Conservation (phyloP, 2,113 vertebrate species). For the Polypterus bichir region DNA sequence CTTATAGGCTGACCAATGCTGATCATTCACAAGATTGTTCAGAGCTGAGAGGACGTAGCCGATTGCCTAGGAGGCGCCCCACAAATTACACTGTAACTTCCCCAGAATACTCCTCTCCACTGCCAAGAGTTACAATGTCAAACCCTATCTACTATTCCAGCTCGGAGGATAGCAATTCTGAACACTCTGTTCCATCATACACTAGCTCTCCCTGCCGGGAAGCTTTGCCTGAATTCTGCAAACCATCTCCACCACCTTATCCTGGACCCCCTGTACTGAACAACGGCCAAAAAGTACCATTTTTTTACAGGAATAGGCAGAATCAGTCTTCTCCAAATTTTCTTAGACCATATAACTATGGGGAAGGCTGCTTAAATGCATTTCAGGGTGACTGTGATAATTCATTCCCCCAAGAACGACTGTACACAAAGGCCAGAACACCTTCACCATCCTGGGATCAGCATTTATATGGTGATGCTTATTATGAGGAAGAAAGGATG, state of each 20-base stretch:
- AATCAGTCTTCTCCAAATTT: constrained; percentile 27
- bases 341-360: neutral
- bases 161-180: constrained; percentile 70
- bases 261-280: constrained; percentile 34
- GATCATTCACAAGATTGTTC: constrained; percentile 36
- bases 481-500: constrained; percentile 27
- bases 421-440: too few relatives aligned
- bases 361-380: constrained; percentile 4
- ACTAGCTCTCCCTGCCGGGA: constrained; percentile 45
- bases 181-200: constrained; percentile 60
- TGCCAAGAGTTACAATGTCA: constrained; percentile 15
- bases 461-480: constrained; percentile 21
- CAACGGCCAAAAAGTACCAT: constrained; percentile 24
- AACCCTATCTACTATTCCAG: constrained; percentile 50
- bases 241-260: constrained; percentile 51
- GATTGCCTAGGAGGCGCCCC: constrained; percentile 45
- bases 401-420: too few relatives aligned
- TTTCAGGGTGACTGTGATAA: too few relatives aligned
- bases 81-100: constrained; percentile 49
- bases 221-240: constrained; percentile 30
- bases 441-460: constrained; percentile 15
- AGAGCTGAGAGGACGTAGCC: constrained; percentile 38
- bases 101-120: constrained; percentile 43
- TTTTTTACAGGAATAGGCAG: constrained; percentile 31
- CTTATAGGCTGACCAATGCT: constrained; percentile 44